Base-by-base conservation (phyloP, 1,140 invertebrate genomes). In the Aphelinus atriplicis region DNA sequence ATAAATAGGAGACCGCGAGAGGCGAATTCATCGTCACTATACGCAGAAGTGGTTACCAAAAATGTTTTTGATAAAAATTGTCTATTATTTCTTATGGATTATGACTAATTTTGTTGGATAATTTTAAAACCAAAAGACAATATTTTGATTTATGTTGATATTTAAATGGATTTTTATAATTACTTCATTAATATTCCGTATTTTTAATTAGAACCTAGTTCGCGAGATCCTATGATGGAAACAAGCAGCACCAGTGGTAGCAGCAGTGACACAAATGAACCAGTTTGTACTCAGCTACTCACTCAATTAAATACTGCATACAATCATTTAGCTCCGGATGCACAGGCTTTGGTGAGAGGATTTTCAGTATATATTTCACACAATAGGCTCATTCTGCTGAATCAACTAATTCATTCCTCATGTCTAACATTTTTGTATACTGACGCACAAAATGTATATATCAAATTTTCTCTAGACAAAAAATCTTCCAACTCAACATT, bases 231-330 rank as follows among this genome's bases (percentile, higher is more conserved):
- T 55, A 88, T 88, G 87, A 83, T 88, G 43, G 87, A 88, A 72
- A 85, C 85, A 9, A 87, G 84, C 5, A 87, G 83, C 72, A 87
- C 85, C 58, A 85, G 85, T 51, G 85, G 84, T n/a, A 86, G 84
- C 45, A 85, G 86, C 60, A 87, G 86, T 9, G 83, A 86, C 10
- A 84, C 82, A 66, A 88, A 87, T 62, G 87, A 86, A 69, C 87
- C 87, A 61, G 87, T 87, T 81, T 88, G 87, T 75, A 84, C 87
- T 63, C 87, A 88, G 78, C 73, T 88, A 47, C 80, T 88, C 68
- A 88, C 86, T 50, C 87, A 88, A 76, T 82, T 88, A 71, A 88
- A 87, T 73, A 86, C 85, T 60, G 87, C 87, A 9, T 88, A 87
- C 80, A 86, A 86, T 70, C 87, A 88, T 80, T 82, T 88, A 68